These are phyloP conservation scores for Diadophis punctatus DNA, from an alignment of 2,113 vertebrate species.

Conservation along the genomic window DNA sequence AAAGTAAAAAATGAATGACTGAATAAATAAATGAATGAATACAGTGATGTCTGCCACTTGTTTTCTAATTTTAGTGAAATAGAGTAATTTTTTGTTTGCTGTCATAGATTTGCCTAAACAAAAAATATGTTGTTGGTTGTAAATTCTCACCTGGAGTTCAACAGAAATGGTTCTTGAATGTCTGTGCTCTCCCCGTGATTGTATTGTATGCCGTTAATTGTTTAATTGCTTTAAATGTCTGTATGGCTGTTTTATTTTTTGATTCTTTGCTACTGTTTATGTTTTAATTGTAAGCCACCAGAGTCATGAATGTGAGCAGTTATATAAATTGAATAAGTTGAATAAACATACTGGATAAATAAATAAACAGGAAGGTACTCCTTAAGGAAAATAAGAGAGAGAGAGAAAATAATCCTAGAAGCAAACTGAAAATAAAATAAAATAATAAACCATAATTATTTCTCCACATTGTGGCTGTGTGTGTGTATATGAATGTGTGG, in stretches of 20 bases:
- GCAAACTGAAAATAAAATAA: constrained; percentile 58
- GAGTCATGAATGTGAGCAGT: background rate
- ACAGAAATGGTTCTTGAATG: background rate
- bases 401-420: constrained; percentile 58
- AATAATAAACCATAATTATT: constrained; percentile 63
- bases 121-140: constrained; percentile 44
- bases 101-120: constrained; percentile 38
- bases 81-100: background rate
- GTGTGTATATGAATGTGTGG: background rate
- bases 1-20: background rate
- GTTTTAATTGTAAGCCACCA: background rate
- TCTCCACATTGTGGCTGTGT: constrained; percentile 50
- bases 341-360: background rate
- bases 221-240: background rate
- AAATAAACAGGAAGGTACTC: constrained; percentile 58
- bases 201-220: background rate
- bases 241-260: background rate
- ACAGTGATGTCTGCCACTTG: background rate
- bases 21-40: background rate
- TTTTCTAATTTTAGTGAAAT: background rate
- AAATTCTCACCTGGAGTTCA: constrained; percentile 49
- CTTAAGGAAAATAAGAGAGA: constrained; percentile 52
- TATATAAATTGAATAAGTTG: background rate
- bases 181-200: background rate
- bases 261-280: background rate